These are phyloP conservation scores for Anoura caudifer DNA, from an alignment of 2,113 vertebrate genomes.

Conservation along the genomic window DNA sequence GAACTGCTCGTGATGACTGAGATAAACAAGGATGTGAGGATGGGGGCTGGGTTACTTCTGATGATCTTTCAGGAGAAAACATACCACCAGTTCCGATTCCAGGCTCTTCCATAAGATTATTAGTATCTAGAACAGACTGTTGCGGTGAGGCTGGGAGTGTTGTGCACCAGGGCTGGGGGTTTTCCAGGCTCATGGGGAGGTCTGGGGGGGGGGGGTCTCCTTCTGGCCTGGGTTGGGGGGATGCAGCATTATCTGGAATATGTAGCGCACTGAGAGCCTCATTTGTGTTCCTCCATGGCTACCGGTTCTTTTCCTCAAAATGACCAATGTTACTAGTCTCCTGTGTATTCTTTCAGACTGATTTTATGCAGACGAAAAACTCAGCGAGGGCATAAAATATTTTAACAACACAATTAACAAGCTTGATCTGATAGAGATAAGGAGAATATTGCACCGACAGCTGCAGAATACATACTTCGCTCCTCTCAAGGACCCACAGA, in stretches of 20 bases:
- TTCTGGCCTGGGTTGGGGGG: neutral
- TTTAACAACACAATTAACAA: neutral
- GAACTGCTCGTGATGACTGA: neutral
- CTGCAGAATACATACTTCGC: neutral
- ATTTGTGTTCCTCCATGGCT: neutral
- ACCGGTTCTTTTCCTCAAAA: neutral
- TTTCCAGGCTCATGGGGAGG: neutral
- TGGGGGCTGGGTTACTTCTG: neutral
- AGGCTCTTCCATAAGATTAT: neutral
- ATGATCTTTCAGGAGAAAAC: neutral
- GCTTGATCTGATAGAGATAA: neutral
- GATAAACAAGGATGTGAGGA: neutral
- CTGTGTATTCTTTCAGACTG: neutral
- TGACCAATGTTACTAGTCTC: neutral
- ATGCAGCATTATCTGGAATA: neutral
- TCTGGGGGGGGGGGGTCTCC: neutral
- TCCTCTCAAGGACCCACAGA: neutral
- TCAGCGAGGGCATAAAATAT: neutral
- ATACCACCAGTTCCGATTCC: neutral
- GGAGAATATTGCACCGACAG: neutral
- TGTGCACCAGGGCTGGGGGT: too few species aligned
- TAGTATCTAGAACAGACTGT: neutral
- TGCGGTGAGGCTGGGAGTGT: neutral
- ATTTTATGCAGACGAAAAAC: neutral
- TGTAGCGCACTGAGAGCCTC: neutral